Evolutionary conservation across 2,113 vertebrate species (phyloP).

Genomic region (Carollia perspicillata): DNA sequence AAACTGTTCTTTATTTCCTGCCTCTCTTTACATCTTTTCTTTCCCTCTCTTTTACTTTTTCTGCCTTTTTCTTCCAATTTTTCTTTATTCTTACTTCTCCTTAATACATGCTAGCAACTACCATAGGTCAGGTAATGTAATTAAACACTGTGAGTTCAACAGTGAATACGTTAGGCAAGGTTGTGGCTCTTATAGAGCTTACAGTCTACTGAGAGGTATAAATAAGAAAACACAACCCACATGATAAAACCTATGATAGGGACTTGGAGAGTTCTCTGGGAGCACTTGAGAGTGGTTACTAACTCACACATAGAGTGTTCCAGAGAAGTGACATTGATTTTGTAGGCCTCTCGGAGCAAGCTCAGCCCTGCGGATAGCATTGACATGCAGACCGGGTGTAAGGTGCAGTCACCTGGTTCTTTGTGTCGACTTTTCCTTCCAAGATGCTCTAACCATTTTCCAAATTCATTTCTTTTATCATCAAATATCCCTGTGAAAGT

Average conservation of each 20-base stretch:
- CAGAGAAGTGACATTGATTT: background rate
- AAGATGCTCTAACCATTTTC: background rate
- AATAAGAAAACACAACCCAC: background rate
- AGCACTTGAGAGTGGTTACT: background rate
- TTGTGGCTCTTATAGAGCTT: background rate
- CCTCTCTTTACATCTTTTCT: background rate
- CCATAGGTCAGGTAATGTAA: background rate
- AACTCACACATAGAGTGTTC: background rate
- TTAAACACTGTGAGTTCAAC: background rate
- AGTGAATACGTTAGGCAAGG: background rate
- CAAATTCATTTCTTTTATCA: constrained; percentile 24
- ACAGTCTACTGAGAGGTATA: background rate
- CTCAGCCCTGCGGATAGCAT: background rate
- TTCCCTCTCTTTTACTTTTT: background rate
- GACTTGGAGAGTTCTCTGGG: background rate
- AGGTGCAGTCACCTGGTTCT: background rate
- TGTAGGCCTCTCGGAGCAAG: background rate
- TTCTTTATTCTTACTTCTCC: background rate
- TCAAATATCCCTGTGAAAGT: background rate
- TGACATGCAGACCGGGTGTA: background rate
- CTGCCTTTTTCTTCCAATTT: background rate
- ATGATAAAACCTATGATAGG: background rate
- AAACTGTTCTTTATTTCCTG: background rate
- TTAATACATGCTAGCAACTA: background rate
- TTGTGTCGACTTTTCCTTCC: background rate